These are phyloP conservation scores for Phortica magna DNA, from an alignment of 2,888 invertebrate species.

Conservation along the genomic window DNA sequence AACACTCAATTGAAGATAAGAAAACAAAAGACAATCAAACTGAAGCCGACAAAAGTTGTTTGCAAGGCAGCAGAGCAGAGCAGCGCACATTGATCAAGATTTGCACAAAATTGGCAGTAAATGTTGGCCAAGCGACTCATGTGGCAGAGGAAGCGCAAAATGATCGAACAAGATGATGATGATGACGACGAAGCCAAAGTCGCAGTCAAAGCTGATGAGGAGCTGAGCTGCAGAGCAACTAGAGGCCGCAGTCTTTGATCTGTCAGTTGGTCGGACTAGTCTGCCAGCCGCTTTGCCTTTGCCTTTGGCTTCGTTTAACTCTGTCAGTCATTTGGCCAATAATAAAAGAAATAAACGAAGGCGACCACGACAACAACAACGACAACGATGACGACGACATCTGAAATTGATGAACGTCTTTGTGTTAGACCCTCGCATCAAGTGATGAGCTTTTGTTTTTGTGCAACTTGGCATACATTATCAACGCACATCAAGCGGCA, in stretches of 20 bases:
- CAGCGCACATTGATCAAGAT: conserved; percentile 27
- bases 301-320: not conserved
- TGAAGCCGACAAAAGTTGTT: conserved; percentile 33
- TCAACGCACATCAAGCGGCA: conserved; percentile 28
- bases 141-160: not conserved
- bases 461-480: conserved; percentile 12
- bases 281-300: not conserved
- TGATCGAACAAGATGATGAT: not conserved
- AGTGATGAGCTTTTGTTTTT: not conserved
- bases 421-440: not conserved
- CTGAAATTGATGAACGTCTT: not conserved
- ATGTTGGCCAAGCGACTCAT: conserved; percentile 7
- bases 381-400: conserved; percentile 3
- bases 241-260: conserved; percentile 1
- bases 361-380: not conserved
- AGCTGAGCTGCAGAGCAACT: not conserved
- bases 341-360: not conserved
- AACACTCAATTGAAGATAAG: conserved; percentile 7
- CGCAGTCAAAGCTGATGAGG: not conserved
- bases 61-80: not conserved
- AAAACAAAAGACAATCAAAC: conserved; percentile 31
- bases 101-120: conserved; percentile 28
- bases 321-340: not conserved
- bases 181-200: not conserved
- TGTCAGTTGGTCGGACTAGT: not conserved